phyloP scores from a whole-genome alignment of 64 coral and sea anemone genomes.

The Montipora efflorescens region DNA sequence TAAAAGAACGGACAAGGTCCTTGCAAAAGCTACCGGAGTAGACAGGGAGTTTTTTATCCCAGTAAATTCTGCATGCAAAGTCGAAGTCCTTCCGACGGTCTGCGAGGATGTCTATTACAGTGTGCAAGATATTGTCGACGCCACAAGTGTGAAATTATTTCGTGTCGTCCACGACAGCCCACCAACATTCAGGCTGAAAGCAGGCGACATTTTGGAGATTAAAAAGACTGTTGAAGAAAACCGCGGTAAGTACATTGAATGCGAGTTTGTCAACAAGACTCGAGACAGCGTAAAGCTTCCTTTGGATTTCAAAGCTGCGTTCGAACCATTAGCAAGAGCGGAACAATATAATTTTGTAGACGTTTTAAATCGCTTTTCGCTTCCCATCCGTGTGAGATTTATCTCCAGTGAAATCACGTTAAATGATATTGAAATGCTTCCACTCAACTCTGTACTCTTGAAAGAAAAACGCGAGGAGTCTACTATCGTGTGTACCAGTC shows the following conservation, averaged over 20 bases:
- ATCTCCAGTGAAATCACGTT: neutral
- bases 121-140: conserved; percentile 16
- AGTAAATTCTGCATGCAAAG: neutral
- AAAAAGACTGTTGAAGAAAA: conserved; percentile 24
- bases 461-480: conserved; percentile 12
- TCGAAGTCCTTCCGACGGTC: conserved; percentile 23
- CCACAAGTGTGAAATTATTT: neutral
- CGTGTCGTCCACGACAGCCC: conserved; percentile 19
- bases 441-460: conserved; percentile 10
- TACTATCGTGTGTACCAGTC: conserved; percentile 25
- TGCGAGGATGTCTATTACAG: conserved; percentile 29
- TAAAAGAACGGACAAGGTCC: conserved; percentile 15
- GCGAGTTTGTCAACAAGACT: conserved; percentile 30
- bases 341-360: neutral
- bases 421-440: neutral
- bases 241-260: neutral
- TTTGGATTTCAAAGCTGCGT: conserved; percentile 25
- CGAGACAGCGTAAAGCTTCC: conserved; percentile 9
- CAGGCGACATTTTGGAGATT: conserved; percentile 14
- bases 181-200: neutral
- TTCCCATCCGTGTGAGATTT: conserved; percentile 26
- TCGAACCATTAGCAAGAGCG: neutral
- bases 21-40: neutral
- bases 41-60: neutral
- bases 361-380: neutral